Percentiles rank a stretch among this genome's conserved stretches.
phyloP scores from a whole-genome alignment of 1,140 invertebrate species.

The Pseudomyrmex dendroicus region DNA sequence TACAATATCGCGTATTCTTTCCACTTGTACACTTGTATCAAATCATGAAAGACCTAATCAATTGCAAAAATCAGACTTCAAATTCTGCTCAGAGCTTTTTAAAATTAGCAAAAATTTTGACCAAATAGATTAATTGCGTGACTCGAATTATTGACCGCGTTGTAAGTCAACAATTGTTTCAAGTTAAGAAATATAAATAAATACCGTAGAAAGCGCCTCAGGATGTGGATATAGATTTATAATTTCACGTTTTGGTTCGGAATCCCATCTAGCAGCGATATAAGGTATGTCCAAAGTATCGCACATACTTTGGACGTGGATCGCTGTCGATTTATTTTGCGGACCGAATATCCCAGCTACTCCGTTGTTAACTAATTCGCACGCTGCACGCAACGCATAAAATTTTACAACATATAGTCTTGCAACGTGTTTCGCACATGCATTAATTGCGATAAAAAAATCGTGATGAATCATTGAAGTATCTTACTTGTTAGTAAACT shows the following conservation, averaged over 20 bases:
- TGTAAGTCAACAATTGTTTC: not conserved
- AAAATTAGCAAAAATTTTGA: not conserved
- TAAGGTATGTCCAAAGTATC: conserved; percentile 95
- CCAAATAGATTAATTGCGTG: not conserved
- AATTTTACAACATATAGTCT: not conserved
- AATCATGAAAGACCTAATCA: conserved; percentile 88
- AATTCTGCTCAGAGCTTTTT: too few species aligned
- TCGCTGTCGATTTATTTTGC: conserved; percentile 87
- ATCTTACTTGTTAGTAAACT: too few species aligned
- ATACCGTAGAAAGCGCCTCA: conserved; percentile 87
- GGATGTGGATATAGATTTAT: conserved; percentile 95
- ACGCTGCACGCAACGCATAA: conserved; percentile 84
- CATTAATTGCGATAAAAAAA: not conserved
- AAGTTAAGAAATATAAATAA: not conserved
- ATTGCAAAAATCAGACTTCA: not conserved
- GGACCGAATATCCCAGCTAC: conserved; percentile 94
- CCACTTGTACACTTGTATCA: conserved; percentile 92
- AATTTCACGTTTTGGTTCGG: conserved; percentile 86
- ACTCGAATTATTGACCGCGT: not conserved
- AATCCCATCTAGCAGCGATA: conserved; percentile 90
- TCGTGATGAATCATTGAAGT: too few species aligned
- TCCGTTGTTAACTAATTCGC: conserved; percentile 86
- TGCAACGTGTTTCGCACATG: not conserved
- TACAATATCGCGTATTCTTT: conserved; percentile 94
- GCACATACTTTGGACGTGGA: conserved; percentile 93